Base-by-base conservation (phyloP, 2,888 invertebrate genomes). In the Abrostola triplasia region DNA sequence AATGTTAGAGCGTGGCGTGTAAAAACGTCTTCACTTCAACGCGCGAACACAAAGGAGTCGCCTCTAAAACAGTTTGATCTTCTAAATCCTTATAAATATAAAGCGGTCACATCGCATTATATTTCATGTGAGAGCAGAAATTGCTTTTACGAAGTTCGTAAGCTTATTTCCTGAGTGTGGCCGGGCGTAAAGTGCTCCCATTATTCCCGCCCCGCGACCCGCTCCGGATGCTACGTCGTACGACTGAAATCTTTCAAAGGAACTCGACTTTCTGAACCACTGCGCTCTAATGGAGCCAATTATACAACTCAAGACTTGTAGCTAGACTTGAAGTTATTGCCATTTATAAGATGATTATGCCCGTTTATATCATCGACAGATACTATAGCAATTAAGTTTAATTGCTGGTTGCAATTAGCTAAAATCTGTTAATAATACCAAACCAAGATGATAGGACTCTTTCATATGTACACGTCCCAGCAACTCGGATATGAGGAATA, bases 111-210 rank as follows among this genome's bases (percentile, higher is more conserved):
- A 88, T 86, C 85, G 88, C 88, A 86, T 93, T 92, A 94, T 93
- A 94, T 93, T 93, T 93, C 91, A 92, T 92, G 89, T 90, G 92
- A 73, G 91, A 92, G 90, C 79, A 87, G 90, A 86, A 93, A 93
- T 93, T 91, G 93, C 94, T 94, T 94, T 94, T 93, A 94, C 88
- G 90, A 89, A 93, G 92, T 94, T 93, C 90, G 90, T 92, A 92
- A 94, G 94, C 94, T 94, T 94, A 94, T 94, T 94, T 94, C 94
- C 94, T 91, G 92, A 86, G 90, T 89, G 90, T 89, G 90, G 90
- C 86, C 84, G 91, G 88, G 92, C 84, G 91, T 92, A 92, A 94
- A 94, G 94, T 94, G 93, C 90, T 90, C 87, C 93, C 93, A 93
- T 94, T 94, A 93, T 87, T 76, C 84, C 82, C 85, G 77, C 75